These are phyloP conservation scores for Whitmania pigra DNA, from an alignment of 1,140 invertebrate species.

Conservation along the genomic window DNA sequence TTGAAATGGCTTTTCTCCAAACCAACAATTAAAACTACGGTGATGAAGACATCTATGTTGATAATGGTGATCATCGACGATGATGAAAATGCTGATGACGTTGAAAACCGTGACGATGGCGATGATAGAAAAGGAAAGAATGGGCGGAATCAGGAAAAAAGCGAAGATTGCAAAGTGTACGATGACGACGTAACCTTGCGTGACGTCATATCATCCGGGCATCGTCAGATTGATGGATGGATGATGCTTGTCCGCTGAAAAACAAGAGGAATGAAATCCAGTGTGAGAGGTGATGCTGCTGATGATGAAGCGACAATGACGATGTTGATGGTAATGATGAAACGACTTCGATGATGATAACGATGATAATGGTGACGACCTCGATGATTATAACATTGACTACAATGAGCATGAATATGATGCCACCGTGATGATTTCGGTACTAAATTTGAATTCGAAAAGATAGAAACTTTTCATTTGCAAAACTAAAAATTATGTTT, in stretches of 20 bases:
- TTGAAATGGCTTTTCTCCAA: not conserved
- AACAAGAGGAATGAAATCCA: not conserved
- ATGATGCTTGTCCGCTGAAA: not conserved
- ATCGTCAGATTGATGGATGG: not conserved
- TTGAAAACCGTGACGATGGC: not conserved
- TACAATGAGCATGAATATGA: not conserved
- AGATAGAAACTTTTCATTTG: too few relatives aligned
- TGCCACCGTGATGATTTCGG: not conserved
- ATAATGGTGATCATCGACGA: not conserved
- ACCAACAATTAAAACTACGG: not conserved
- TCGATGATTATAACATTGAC: not conserved
- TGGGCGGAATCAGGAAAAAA: too few relatives aligned
- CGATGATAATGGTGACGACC: not conserved
- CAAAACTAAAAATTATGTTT: too few relatives aligned
- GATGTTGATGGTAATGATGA: not conserved
- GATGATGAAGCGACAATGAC: not conserved
- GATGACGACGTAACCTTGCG: not conserved
- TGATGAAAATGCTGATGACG: not conserved
- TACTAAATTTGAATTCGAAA: too few relatives aligned
- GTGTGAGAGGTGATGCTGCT: not conserved
- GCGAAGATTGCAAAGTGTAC: not conserved
- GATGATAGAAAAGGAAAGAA: not conserved
- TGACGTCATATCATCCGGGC: not conserved
- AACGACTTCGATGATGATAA: not conserved
- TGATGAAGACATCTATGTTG: not conserved